phyloP scores from a whole-genome alignment of 2,113 vertebrate species.

The Scytalopus superciliaris region DNA sequence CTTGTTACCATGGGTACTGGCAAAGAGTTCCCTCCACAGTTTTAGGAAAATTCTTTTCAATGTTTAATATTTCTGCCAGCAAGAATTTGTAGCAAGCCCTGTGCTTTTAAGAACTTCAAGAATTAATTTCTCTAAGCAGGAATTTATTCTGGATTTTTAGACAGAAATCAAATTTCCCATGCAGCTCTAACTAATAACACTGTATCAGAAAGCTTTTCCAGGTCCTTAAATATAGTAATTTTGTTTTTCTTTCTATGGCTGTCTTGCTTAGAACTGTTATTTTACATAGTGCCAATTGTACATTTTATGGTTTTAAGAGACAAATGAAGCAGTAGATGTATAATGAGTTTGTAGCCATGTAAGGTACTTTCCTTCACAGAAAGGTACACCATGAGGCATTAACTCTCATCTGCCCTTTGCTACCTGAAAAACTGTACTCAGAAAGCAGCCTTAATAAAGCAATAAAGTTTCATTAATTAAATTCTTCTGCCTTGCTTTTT shows the following conservation, averaged over 20 bases:
- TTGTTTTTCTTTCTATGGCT: background rate
- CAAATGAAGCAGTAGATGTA: conserved; percentile 5
- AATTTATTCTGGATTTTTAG: background rate
- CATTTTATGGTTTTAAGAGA: conserved; percentile 42
- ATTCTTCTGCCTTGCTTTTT: background rate
- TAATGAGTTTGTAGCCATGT: conserved; percentile 24
- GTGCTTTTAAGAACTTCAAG: background rate
- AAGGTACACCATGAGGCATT: background rate
- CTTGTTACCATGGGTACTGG: background rate
- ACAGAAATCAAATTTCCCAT: background rate
- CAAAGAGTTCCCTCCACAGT: background rate
- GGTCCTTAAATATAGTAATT: background rate
- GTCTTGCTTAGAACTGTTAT: background rate
- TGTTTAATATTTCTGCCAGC: background rate
- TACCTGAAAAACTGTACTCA: background rate
- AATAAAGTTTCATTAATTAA: conserved; percentile 13
- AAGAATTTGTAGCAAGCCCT: fast-evolving
- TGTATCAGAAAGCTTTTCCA: background rate
- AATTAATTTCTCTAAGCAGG: background rate
- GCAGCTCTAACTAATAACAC: background rate
- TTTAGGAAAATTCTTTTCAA: background rate
- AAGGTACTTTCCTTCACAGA: conserved; percentile 31
- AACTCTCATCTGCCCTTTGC: conserved; percentile 4
- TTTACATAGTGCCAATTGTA: conserved; percentile 8
- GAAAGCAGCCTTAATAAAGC: background rate